phyloP scores from a whole-genome alignment of 2,888 invertebrate genomes.

The Eucera pruinosa region DNA sequence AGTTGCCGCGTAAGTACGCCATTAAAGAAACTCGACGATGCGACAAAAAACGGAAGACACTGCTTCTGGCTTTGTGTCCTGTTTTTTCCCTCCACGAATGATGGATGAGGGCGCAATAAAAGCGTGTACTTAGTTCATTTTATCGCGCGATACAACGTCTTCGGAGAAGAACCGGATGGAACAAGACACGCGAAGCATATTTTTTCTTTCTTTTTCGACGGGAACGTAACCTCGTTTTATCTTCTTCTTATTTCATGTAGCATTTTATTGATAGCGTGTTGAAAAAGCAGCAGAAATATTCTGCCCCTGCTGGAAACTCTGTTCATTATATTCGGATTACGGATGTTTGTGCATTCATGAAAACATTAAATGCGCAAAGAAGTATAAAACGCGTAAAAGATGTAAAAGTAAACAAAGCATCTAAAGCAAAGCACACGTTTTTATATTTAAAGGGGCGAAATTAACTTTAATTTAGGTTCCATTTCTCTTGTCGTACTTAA shows the following conservation, averaged over 20 bases:
- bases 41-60: conserved; percentile 10
- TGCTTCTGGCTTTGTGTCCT: conserved; percentile 9
- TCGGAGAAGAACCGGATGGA: conserved; percentile 1
- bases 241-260: neutral
- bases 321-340: too few species aligned
- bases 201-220: conserved; percentile 8
- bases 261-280: neutral
- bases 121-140: conserved; percentile 12
- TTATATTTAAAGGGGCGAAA: too few species aligned
- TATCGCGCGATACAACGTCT: neutral
- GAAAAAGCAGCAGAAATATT: too few species aligned
- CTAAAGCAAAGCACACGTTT: too few species aligned
- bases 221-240: too few species aligned
- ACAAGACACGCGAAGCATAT: neutral
- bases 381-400: too few species aligned
- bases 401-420: too few species aligned
- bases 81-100: conserved; percentile 9
- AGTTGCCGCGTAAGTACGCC: neutral
- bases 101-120: conserved; percentile 36
- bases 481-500: too few species aligned
- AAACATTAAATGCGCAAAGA: too few species aligned
- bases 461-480: too few species aligned
- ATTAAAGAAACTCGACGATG: neutral
- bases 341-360: too few species aligned
- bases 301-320: too few species aligned